Evolutionary conservation across 2,888 invertebrate species (phyloP), one percentile per base, ranked within the genome.

Genomic region (Seira musarum): DNA sequence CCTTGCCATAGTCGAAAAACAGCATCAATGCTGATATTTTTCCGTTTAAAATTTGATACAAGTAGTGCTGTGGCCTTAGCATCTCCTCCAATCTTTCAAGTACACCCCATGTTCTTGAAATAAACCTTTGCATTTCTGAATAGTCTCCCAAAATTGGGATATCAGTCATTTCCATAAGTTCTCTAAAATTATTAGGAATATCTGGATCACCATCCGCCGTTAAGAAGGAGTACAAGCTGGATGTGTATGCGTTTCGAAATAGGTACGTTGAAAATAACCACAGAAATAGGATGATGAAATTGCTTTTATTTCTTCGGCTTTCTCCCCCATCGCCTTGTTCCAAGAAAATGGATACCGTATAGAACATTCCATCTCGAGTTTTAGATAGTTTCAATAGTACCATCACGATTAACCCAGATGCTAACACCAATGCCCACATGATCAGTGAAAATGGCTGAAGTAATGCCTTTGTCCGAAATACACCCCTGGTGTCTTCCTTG

Each of bases 191-290:
- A 21, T 10, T 13, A 17, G 60, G 60, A 1, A 60, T 21, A 1
- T 2, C 22, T 19, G 60, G 60, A 60, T 60, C 60, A 21, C 21
- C 1, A 19, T 60, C 19, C 22, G 60, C 17, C 2, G 60, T 60
- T 10, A 60, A 17, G 17, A 19, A 21, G 10, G 60, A 60, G 21
- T 60, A 60, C 60, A 60, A 10, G 19, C 60, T 60, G 1, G 60
- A 19, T n/a, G 60, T 60, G 21, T 60, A 60, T 1, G 19, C 17
- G 10, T 60, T 60, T n/a, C 60, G 60, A 2, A 60, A n/a, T 22
- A 60, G 17, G 21, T 60, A 60, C n/a, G 60, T 21, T 17, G 2
- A 19, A 60, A 60, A 60, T 10, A 60, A 60, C 60, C 60, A 60
- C 2, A 60, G 13, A n/a, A n/a, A 13, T 1, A 60, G 17, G 1